Evolutionary conservation across 2,797 vertebrate species (phyloP), one percentile per base, ranked within the genome.

Genomic region (Remorina albescens): DNA sequence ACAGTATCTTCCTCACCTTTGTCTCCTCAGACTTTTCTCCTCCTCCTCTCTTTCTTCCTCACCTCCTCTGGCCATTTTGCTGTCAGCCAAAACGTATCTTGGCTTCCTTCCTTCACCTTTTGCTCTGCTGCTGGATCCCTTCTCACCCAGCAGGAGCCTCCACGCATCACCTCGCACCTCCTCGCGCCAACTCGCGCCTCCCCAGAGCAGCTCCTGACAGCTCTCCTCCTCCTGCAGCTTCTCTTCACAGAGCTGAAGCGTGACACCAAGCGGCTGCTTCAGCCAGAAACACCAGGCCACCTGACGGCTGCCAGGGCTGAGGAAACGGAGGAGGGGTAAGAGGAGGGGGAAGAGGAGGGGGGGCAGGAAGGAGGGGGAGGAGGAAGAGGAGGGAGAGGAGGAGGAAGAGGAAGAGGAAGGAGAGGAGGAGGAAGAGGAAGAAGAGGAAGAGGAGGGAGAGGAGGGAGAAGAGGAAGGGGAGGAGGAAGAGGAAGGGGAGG

Each of bases 141-240:
- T 76, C 58, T 53, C 64, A 59, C 64, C 50, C 60, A 30, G 53
- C 18, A 19, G 66, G 71, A 0, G 19, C 56, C 70, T 79, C 69
- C 66, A 62, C 54, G 54, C 74, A 46, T 66, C 67, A 50, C 62
- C 65, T 51, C 39, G 60, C 78, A 71, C 81, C 83, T 79, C 84
- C 85, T 74, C 47, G 28, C 51, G 55, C 34, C 32, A 23, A 56
- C 46, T n/a, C 19, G 25, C 32, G 25, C 78, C 83, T 75, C 79
- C 81, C 76, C 71, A 10, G 60, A 73, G 61, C 47, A 59, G 71
- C 8, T 60, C 61, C 26, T 76, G 79, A 73, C 79, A 82, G 76
- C 25, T 64, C 57, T n/a, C 44, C 60, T 70, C 70, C 71, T 79
- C 77, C 67, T 39, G 71, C 58, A 16, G 67, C 13, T 61, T 64